phyloP scores from a whole-genome alignment of 92 coral and sea anemone genomes.

The Epizoanthus scotinus region DNA sequence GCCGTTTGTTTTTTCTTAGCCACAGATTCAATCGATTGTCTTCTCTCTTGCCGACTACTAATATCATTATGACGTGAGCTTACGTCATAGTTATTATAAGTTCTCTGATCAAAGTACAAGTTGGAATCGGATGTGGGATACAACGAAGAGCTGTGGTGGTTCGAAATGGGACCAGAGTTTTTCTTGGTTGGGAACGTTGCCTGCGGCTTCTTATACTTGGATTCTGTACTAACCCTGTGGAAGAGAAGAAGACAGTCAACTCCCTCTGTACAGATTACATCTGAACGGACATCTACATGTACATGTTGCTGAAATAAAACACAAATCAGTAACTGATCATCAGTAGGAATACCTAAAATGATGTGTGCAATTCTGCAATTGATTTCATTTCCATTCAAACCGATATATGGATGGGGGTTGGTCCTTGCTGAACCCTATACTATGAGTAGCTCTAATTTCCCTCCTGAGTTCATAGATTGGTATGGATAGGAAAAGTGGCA shows the following conservation, averaged over 20 bases:
- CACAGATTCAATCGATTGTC: conserved; percentile 83
- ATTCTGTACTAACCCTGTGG: conserved; percentile 72
- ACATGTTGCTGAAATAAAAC: too few species aligned
- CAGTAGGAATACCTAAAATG: too few species aligned
- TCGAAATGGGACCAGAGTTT: conserved; percentile 68
- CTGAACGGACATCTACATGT: too few species aligned
- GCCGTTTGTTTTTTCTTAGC: conserved; percentile 73
- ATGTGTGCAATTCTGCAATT: too few species aligned
- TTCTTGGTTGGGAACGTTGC: conserved; percentile 67
- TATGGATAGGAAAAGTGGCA: too few species aligned
- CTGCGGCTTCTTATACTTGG: conserved; percentile 82
- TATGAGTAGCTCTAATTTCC: too few species aligned
- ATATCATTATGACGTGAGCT: conserved; percentile 74
- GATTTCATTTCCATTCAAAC: too few species aligned
- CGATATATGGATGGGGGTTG: too few species aligned
- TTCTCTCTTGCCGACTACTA: conserved; percentile 72
- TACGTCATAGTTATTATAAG: conserved; percentile 79
- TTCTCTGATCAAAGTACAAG: conserved; percentile 80
- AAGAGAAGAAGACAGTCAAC: neutral
- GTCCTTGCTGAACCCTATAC: too few species aligned
- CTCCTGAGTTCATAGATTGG: too few species aligned
- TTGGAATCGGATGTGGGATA: conserved; percentile 66
- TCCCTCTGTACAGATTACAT: too few species aligned
- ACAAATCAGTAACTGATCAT: too few species aligned
- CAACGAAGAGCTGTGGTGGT: conserved; percentile 74